phyloP scores from a whole-genome alignment of 2,797 vertebrate species.

The Rousettus madagascariensis region DNA sequence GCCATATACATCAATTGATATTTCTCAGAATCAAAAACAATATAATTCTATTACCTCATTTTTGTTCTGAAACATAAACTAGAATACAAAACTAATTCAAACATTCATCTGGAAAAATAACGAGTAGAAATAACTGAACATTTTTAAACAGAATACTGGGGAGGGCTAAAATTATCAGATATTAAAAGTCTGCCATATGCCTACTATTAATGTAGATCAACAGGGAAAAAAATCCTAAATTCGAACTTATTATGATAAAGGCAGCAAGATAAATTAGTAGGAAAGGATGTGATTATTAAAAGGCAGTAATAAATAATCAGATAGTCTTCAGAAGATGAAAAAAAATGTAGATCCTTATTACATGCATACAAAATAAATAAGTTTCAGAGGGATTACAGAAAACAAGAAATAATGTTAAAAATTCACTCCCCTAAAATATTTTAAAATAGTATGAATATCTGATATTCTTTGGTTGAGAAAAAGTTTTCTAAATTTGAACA shows the following conservation, averaged over 20 bases:
- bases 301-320: background rate
- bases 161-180: background rate
- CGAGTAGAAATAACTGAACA: background rate
- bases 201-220: background rate
- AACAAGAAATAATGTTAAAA: background rate
- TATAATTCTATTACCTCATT: background rate
- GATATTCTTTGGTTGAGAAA: background rate
- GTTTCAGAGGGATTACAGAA: background rate
- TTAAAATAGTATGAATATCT: background rate
- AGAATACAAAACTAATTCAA: background rate
- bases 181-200: background rate
- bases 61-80: background rate
- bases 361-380: background rate
- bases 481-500: slow-evolving; percentile 20
- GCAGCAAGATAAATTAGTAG: background rate
- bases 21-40: background rate
- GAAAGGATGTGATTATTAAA: background rate
- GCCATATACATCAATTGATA: background rate
- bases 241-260: background rate
- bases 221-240: background rate
- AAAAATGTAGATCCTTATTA: background rate
- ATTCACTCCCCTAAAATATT: background rate
- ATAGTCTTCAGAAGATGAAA: background rate
- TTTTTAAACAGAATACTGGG: background rate
- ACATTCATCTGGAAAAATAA: background rate